Conservation (phyloP, 2,113 vertebrate species). For the Porphyrio hochstetteri region DNA sequence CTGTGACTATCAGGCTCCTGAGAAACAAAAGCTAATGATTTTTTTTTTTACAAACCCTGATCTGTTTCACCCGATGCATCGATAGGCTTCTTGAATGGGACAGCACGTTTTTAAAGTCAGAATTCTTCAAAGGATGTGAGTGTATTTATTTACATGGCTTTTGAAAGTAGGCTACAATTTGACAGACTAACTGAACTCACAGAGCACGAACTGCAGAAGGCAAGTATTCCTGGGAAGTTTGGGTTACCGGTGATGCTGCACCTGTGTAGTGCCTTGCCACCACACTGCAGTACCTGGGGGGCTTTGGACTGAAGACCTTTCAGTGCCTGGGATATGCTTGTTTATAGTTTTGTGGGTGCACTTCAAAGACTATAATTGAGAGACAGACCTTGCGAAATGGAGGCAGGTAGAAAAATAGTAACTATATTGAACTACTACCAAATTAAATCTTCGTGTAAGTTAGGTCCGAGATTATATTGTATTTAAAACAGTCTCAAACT, state of each 20-base stretch:
- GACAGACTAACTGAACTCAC: neutral
- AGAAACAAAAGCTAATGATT: neutral
- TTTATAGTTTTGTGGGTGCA: neutral
- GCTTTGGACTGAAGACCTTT: neutral
- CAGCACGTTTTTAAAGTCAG: neutral
- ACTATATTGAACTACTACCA: neutral
- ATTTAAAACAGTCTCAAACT: neutral
- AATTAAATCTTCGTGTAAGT: neutral
- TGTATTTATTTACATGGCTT: fast-evolving
- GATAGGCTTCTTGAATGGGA: neutral
- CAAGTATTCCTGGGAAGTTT: no score
- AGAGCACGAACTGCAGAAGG: neutral
- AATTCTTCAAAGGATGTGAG: neutral
- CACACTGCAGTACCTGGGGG: fast-evolving
- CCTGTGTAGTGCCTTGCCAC: neutral
- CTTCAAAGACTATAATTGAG: neutral
- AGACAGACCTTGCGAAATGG: neutral
- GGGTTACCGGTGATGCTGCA: neutral
- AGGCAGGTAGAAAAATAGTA: neutral
- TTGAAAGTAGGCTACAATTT: neutral
- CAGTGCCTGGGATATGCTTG: no score
- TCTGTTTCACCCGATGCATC: neutral
- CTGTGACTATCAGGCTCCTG: neutral
- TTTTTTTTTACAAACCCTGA: neutral
- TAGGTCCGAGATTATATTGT: neutral